Percentiles rank a stretch among this genome's conserved stretches.
Evolutionary conservation across 1,140 invertebrate genomes (phyloP).

Genomic region (Homarus americanus): DNA sequence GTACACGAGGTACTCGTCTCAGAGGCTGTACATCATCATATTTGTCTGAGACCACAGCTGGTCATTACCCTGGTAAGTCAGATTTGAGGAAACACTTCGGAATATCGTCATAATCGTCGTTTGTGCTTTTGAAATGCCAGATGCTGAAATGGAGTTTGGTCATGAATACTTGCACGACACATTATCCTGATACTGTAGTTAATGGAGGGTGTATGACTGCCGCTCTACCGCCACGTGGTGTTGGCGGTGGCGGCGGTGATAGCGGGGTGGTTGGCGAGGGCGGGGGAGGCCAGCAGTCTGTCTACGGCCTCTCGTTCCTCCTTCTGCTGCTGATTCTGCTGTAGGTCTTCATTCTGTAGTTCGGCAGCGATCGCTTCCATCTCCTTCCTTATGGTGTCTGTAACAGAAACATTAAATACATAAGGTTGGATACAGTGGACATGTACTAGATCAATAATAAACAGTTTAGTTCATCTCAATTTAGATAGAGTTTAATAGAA

Average conservation of each 20-base stretch:
- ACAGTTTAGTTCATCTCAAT: not conserved
- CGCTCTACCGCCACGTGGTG: slow-evolving; percentile 56
- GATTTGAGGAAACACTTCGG: not conserved
- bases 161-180: not conserved
- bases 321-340: slow-evolving; percentile 43
- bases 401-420: not conserved
- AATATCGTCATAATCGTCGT: not conserved
- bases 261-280: slow-evolving; percentile 65
- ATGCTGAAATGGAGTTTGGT: not conserved
- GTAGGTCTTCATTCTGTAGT: slow-evolving; percentile 42
- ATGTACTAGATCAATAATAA: not conserved
- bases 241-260: slow-evolving; percentile 66
- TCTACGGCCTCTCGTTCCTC: slow-evolving; percentile 58
- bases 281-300: slow-evolving; percentile 54
- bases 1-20: not conserved
- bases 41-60: not conserved
- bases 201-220: not conserved
- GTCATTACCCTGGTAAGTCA: not conserved
- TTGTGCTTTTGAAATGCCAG: not conserved
- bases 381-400: slow-evolving; percentile 67
- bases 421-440: not conserved
- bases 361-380: slow-evolving; percentile 67
- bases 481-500: not conserved
- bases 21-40: too few species aligned
- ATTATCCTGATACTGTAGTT: not conserved